phyloP scores from a whole-genome alignment of 2,113 vertebrate genomes.

The Enhydra lutris region DNA sequence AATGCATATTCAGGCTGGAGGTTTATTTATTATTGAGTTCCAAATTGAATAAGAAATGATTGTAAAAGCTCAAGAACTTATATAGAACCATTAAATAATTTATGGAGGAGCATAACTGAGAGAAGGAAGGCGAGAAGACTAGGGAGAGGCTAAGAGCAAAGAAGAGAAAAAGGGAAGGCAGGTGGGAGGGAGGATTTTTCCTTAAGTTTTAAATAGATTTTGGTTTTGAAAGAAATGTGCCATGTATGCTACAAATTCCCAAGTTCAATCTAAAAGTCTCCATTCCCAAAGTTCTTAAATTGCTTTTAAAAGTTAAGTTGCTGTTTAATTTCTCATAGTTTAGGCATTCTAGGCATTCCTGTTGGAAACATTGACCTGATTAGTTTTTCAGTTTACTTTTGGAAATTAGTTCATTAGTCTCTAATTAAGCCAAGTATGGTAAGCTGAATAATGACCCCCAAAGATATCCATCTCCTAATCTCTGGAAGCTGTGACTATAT shows the following conservation, averaged over 20 bases:
- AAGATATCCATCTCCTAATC: not conserved
- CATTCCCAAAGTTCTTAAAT: not conserved
- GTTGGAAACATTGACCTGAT: not conserved
- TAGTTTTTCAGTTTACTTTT: slow-evolving; percentile 29
- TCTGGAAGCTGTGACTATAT: not conserved
- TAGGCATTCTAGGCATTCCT: not conserved
- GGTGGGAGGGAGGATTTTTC: not conserved
- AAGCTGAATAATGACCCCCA: not conserved
- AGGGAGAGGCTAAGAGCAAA: not conserved
- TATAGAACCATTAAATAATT: slow-evolving; percentile 13
- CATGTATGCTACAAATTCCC: not conserved
- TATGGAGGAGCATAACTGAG: not conserved
- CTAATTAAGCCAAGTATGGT: not conserved
- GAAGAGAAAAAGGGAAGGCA: not conserved
- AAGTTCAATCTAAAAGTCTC: slow-evolving; percentile 35
- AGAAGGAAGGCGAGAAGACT: not conserved
- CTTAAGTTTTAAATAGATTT: slow-evolving; percentile 3
- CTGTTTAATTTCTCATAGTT: slow-evolving; percentile 22
- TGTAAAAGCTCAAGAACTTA: not conserved
- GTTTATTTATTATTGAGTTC: slow-evolving; percentile 19
- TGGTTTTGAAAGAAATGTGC: not conserved
- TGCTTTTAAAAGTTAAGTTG: slow-evolving; percentile 19
- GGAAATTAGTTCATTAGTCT: not conserved
- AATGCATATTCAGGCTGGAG: not conserved
- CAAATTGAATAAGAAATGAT: slow-evolving; percentile 31